Evolutionary conservation across 1,140 invertebrate genomes (phyloP).

Genomic region (Lasioglossum baleicum): DNA sequence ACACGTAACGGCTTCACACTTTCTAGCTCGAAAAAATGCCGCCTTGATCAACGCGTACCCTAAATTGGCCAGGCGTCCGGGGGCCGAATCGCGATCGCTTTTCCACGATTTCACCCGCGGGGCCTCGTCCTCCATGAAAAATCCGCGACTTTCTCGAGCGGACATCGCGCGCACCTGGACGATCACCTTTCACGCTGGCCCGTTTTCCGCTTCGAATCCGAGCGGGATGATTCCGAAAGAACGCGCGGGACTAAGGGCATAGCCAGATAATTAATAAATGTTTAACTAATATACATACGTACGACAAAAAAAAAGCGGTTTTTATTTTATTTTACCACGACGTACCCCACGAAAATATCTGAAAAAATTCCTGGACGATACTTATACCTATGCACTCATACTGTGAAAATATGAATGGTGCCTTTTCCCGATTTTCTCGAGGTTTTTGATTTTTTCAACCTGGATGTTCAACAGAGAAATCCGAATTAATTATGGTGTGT

Average conservation of each 20-base stretch:
- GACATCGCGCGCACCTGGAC: conserved; percentile 32
- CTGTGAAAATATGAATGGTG: too few species aligned
- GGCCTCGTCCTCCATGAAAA: conserved; percentile 31
- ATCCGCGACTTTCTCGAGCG: conserved; percentile 58
- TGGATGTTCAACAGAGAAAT: too few species aligned
- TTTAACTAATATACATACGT: too few species aligned
- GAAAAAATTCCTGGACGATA: too few species aligned
- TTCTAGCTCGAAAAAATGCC: conserved; percentile 18
- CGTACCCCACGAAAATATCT: too few species aligned
- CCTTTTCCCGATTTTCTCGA: too few species aligned
- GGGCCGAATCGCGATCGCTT: conserved; percentile 10
- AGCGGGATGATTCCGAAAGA: conserved; percentile 7
- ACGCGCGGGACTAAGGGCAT: background rate
- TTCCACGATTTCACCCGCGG: conserved; percentile 51
- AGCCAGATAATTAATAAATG: too few species aligned
- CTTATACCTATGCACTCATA: too few species aligned
- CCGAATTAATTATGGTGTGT: too few species aligned
- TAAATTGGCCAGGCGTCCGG: background rate
- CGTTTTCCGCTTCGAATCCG: conserved; percentile 45
- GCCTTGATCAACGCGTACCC: background rate
- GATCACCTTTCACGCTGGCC: conserved; percentile 68
- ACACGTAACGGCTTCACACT: conserved; percentile 23
- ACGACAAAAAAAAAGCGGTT: too few species aligned
- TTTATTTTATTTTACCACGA: too few species aligned
- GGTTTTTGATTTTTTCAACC: too few species aligned